Conservation (phyloP, 1,140 invertebrate genomes). For the Trigoniulus corallinus region DNA sequence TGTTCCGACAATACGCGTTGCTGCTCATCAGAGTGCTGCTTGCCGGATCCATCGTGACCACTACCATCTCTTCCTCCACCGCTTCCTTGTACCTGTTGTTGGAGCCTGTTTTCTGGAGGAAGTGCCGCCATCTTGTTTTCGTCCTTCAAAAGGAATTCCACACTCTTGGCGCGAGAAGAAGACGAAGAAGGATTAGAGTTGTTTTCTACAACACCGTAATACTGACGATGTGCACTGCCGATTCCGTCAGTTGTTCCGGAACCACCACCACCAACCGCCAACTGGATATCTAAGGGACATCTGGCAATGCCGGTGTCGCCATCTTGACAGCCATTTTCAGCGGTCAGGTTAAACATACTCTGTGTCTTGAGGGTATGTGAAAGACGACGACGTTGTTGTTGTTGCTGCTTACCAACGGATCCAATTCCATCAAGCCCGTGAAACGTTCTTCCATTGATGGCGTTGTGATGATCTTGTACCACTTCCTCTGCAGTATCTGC, state of each 20-base stretch:
- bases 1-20: conserved; percentile 59
- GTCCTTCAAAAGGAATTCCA: conserved; percentile 84
- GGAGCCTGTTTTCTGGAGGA: conserved; percentile 77
- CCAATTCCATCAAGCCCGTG: conserved; percentile 13
- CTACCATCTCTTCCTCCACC: conserved; percentile 29
- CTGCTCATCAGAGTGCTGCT: not conserved
- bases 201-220: not conserved
- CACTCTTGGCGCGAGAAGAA: conserved; percentile 51
- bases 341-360: conserved; percentile 1
- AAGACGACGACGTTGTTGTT: conserved; percentile 27
- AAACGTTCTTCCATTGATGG: not conserved
- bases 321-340: not conserved
- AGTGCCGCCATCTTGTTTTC: conserved; percentile 59
- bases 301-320: not conserved
- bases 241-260: not conserved
- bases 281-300: not conserved
- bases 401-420: conserved; percentile 12
- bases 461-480: conserved; percentile 12
- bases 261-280: not conserved
- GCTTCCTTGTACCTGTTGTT: not conserved
- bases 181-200: not conserved
- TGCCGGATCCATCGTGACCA: not conserved
- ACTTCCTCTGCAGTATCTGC: conserved; percentile 27
- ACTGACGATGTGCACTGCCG: not conserved
- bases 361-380: not conserved